Evolutionary conservation across 2,888 invertebrate species (phyloP), one percentile per base, ranked within the genome.

Genomic region (Protophormia terraenovae): DNA sequence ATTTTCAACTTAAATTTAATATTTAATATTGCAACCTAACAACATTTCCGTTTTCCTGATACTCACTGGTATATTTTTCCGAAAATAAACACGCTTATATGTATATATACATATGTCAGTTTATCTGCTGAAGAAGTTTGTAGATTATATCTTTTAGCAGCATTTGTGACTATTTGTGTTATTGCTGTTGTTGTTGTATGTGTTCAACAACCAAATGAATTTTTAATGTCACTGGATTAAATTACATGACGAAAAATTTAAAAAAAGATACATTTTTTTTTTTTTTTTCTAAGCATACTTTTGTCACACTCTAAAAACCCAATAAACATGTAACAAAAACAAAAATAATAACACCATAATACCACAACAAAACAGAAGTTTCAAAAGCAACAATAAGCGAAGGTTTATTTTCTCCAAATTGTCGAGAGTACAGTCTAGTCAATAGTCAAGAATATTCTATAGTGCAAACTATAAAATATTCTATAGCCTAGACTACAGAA

Each of bases 211-310:
- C 35, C 5, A 64, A 64, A 64, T 64, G n/a, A 64, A 41, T 64
- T 64, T 64, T 64, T 64, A 64, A 64, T 64, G 41, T 64, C 24
- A 22, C 14, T 24, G 41, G n/a, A 41, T 64, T 62, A 62, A 62
- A 22, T n/a, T 22, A 35, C 5, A 55, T 16, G 16, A n/a, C 3
- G 1, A 55, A 27, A 14, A 55, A n/a, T 7, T 14, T 2, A 27
- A 3, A 27, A 27, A 55, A 55, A n/a, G 12, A n/a, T 27, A n/a
- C 8, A 41, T 12, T 38, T 47, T 47, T 47, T 19, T 47, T 16
- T 47, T 19, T 19, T n/a, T n/a, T n/a, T n/a, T n/a, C n/a, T n/a
- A n/a, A n/a, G 47, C 8, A 19, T 19, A 47, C 47, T 7, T 41
- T 41, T 41, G 14, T 7, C 19, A 19, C 41, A n/a, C n/a, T 41